Evolutionary conservation across 2,113 vertebrate genomes (phyloP), one percentile per base, ranked within the genome.

Genomic region (Silurus glanis): DNA sequence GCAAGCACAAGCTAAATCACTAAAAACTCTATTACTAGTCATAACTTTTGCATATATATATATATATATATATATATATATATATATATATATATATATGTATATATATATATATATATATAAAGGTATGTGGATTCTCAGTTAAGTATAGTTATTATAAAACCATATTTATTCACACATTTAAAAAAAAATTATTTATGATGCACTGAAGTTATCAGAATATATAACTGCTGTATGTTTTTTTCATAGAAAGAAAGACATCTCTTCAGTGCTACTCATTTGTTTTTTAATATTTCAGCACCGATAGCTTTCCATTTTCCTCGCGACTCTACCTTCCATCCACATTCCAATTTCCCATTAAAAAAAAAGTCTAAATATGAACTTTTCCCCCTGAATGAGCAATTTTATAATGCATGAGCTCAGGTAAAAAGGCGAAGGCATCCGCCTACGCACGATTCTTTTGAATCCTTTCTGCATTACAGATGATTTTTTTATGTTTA

Each of bases 401-500:
- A 12, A 75, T 75, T 75, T 23, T 78, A 28, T 55, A 79, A 79
- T 16, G 53, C 76, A 28, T 58, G 9, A 37, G 56, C 17, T 80
- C n/a, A 79, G 75, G 75, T 78, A 37, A 66, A 78, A 66, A 58
- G 3, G 0, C 19, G 10, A 23, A 25, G 13, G 25, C 21, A 55
- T 58, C 13, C 21, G 6, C 47, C n/a, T 37, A 58, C 55, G 7
- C 14, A 19, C 3, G 58, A 53, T 0, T 2, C n/a, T 5, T 37
- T 37, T 67, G 64, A 83, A 64, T 67, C 64, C 23, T 0, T 56
- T 4, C 14, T 25, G 83, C 83, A 69, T 82, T 85, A 58, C 74
- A 53, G 83, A 83, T 37, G 37, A 37, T 37, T 83, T 85, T 89
- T 89, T 88, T 82, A 25, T 55, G 62, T 89, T 84, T 85, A 81